Evolutionary conservation across 2,113 vertebrate genomes (phyloP).

Genomic region (Dasyornis broadbenti): DNA sequence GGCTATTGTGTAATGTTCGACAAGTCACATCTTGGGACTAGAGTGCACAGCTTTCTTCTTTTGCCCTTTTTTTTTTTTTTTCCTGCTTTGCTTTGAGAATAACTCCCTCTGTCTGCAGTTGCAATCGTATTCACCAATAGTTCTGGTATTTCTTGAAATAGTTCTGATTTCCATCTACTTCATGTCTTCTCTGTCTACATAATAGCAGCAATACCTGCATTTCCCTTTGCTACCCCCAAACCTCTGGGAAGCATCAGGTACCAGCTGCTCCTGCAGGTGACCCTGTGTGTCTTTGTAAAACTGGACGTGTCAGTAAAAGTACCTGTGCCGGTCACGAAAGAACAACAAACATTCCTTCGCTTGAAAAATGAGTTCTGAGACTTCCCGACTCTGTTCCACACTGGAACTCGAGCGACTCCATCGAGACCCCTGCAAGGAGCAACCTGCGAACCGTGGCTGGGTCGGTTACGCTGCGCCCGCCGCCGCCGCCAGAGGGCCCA

Average conservation of each 20-base stretch:
- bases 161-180: background rate
- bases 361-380: accelerated
- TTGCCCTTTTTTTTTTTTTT: background rate
- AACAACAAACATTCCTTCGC: background rate
- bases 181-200: background rate
- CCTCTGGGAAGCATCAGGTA: background rate
- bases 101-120: background rate
- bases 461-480: background rate
- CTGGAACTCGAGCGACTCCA: background rate
- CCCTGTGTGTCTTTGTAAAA: background rate
- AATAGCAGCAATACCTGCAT: background rate
- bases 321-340: too few relatives aligned
- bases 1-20: background rate
- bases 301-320: accelerated
- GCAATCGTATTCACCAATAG: background rate
- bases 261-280: background rate
- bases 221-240: background rate
- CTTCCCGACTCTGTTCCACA: too few relatives aligned
- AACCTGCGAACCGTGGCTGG: accelerated
- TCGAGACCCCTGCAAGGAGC: too few relatives aligned
- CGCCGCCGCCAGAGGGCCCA: background rate
- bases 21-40: background rate
- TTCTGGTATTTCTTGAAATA: background rate
- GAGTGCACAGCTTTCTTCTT: background rate
- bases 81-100: background rate